phyloP scores from a whole-genome alignment of 1,140 invertebrate species.

The Wiebesia pumilae region DNA sequence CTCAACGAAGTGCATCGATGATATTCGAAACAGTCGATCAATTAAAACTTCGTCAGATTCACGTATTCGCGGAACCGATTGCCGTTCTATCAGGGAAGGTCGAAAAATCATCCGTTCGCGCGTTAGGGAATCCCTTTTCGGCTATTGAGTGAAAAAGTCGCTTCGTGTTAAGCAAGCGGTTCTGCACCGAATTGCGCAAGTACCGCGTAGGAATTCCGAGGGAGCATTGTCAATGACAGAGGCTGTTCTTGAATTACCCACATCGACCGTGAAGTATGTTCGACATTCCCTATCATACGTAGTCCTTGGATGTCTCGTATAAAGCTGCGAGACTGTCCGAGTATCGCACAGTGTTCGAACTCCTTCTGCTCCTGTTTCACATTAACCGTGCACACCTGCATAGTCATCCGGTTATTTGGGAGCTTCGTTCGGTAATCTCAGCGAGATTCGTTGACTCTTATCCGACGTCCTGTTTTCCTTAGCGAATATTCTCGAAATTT shows the following conservation, averaged over 20 bases:
- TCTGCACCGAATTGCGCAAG: background rate
- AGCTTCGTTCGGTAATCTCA: no score
- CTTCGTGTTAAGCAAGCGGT: background rate
- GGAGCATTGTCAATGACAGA: slow-evolving; percentile 61
- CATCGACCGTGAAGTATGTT: slow-evolving; percentile 59
- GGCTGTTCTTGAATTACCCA: slow-evolving; percentile 61
- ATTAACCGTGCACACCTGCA: background rate
- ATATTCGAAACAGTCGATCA: no score
- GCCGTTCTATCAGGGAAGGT: no score
- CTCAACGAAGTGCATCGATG: no score
- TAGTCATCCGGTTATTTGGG: background rate
- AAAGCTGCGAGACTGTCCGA: slow-evolving; percentile 54
- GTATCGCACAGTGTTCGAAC: slow-evolving; percentile 42
- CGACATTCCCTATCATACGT: slow-evolving; percentile 59
- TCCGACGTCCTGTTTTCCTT: no score
- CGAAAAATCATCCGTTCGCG: no score
- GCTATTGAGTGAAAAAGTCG: background rate
- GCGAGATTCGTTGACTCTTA: no score
- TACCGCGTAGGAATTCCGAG: slow-evolving; percentile 13
- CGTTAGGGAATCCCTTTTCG: no score
- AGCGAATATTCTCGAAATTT: no score
- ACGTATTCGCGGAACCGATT: no score
- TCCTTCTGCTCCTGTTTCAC: slow-evolving; percentile 1
- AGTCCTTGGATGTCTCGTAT: slow-evolving; percentile 58
- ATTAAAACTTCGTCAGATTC: no score